phyloP scores from a whole-genome alignment of 2,113 vertebrate genomes.

The Anolis sagrei region DNA sequence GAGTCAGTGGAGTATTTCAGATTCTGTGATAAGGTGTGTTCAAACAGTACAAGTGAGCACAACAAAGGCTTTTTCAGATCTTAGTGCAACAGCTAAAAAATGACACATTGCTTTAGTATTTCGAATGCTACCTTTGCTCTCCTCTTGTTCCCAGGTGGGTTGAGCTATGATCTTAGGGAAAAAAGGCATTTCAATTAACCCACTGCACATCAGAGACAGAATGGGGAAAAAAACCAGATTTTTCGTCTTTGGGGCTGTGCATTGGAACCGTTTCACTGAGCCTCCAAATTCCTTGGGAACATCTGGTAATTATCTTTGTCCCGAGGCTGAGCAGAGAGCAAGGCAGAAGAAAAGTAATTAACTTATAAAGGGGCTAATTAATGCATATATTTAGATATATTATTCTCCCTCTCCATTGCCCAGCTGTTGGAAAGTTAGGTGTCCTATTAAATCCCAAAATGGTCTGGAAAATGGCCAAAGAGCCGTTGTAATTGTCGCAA shows the following conservation, averaged over 20 bases:
- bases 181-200: background rate
- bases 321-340: background rate
- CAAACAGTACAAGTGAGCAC: too few relatives aligned
- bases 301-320: constrained; percentile 6
- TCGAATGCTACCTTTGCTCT: too few relatives aligned
- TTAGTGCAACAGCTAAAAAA: too few relatives aligned
- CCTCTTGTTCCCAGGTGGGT: too few relatives aligned
- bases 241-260: constrained; percentile 7
- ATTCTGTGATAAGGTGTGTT: too few relatives aligned
- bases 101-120: too few relatives aligned
- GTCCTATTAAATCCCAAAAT: background rate
- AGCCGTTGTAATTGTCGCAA: background rate
- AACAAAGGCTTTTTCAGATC: too few relatives aligned
- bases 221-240: rapidly evolving
- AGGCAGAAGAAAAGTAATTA: constrained; percentile 10
- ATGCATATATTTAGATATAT: rapidly evolving
- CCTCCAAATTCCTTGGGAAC: background rate
- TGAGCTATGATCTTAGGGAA: background rate
- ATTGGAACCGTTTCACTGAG: constrained; percentile 22
- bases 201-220: background rate
- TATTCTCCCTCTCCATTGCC: background rate
- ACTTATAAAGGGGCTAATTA: constrained; percentile 20
- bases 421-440: background rate
- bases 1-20: too few relatives aligned
- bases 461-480: background rate